Evolutionary conservation across 2,888 invertebrate genomes (phyloP).

Genomic region (Dicyrtomina minuta): DNA sequence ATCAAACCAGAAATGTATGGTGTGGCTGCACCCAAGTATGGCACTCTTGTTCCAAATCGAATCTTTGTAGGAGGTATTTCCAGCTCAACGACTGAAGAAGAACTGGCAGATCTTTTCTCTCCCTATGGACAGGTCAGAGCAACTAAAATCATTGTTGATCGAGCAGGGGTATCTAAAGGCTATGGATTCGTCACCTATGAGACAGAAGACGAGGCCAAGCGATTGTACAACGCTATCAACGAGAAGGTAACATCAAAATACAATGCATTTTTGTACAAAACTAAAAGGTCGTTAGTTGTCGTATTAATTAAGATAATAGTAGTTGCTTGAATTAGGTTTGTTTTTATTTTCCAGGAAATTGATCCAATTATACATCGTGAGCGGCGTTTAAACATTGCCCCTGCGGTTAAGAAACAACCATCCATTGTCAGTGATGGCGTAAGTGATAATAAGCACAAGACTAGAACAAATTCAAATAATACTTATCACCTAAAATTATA

Average conservation of each 20-base stretch:
- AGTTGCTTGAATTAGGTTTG: too few relatives aligned
- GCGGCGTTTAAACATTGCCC: slow-evolving; percentile 80
- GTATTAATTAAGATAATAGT: too few relatives aligned
- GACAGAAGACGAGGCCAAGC: slow-evolving; percentile 79
- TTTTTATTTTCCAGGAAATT: too few relatives aligned
- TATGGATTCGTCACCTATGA: slow-evolving; percentile 85
- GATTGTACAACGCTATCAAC: slow-evolving; percentile 47
- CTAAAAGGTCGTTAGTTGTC: too few relatives aligned
- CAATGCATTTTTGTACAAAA: too few relatives aligned
- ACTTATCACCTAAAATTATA: too few relatives aligned
- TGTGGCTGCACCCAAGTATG: slow-evolving; percentile 53
- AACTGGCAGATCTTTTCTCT: slow-evolving; percentile 87
- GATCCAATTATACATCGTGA: slow-evolving; percentile 63
- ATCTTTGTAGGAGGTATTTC: slow-evolving; percentile 97
- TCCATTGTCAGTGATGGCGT: slow-evolving; percentile 28
- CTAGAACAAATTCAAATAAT: too few relatives aligned
- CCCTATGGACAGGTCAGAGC: slow-evolving; percentile 79
- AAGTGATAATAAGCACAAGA: too few relatives aligned
- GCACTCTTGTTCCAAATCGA: slow-evolving; percentile 90
- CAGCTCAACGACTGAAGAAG: slow-evolving; percentile 87
- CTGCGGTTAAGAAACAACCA: slow-evolving; percentile 81
- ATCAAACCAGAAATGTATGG: slow-evolving; percentile 15
- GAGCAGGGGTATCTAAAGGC: slow-evolving; percentile 92
- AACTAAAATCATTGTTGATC: slow-evolving; percentile 91
- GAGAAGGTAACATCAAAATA: slow-evolving; percentile 34